Base-by-base conservation (phyloP, 2,888 invertebrate genomes). In the Volucella inanis region DNA sequence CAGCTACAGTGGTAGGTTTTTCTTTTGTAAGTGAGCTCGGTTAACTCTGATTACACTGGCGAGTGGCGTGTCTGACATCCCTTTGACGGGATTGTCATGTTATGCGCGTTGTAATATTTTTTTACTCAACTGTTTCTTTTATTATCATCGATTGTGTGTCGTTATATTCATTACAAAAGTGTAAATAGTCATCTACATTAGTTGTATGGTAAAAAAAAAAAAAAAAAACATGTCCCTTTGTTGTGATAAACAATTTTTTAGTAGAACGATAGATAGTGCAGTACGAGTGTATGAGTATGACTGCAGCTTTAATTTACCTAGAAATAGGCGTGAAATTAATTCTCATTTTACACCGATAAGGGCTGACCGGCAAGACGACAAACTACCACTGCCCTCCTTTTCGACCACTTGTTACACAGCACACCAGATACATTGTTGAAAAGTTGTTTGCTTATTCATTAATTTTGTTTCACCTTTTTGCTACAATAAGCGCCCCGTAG, bases 271-370 rank as follows among this genome's bases (percentile, higher is more conserved):
- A 31, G 59, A 43, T 22, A 61, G 45, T 45, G 43, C 61, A 45
- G 9, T n/a, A 61, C 31, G 31, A 31, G 6, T 31, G 6, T 31
- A 31, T 31, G 22, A 22, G 22, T 2, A 22, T 22, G 22, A 22
- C 22, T 22, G 22, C 22, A 22, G 31, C 31, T 31, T 31, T 31
- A 31, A 31, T 11, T 61, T 45, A 61, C n/a, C 61, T 45, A 10
- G 9, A 6, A 14, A 12, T 15, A 15, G 39, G 49, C 31, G 57
- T 38, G 70, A 47, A 57, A 57, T 70, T 18, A 1, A 70, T 47
- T 49, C 57, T 57, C 31, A 15, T 54, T 67, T 12, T 38, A 47
- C 6, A 18, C 47, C 22, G 55, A 70, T 70, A 70, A 70, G 67
- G 43, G 54, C 43, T 59, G 31, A 22, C 54, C 54, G 41, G 15